These are phyloP conservation scores for Lepidostoma basale DNA, from an alignment of 1,140 invertebrate genomes.

Conservation along the genomic window DNA sequence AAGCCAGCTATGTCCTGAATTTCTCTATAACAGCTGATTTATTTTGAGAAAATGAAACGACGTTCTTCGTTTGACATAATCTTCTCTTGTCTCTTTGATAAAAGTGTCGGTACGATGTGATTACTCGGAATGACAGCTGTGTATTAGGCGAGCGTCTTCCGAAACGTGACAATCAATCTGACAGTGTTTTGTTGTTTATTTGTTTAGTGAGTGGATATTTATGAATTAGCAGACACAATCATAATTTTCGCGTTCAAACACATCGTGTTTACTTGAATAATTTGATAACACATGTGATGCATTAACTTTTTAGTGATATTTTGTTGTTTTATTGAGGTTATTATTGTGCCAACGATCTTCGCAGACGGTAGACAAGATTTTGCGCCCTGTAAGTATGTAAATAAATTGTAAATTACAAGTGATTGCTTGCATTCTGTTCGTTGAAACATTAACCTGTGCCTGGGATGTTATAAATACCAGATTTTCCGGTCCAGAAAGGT, in stretches of 20 bases:
- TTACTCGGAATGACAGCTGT: slow-evolving; percentile 11
- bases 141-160: background rate
- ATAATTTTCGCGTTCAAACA: background rate
- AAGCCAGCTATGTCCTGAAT: slow-evolving; percentile 11
- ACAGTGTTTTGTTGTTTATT: slow-evolving; percentile 29
- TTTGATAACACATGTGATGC: background rate
- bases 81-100: background rate
- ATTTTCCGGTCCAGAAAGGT: slow-evolving; percentile 21
- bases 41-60: background rate
- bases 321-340: slow-evolving; percentile 18
- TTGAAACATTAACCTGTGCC: background rate
- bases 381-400: slow-evolving; percentile 8
- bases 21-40: slow-evolving; percentile 14
- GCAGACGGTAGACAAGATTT: slow-evolving; percentile 9
- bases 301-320: slow-evolving; percentile 12
- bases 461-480: background rate
- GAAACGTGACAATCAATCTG: slow-evolving; percentile 19
- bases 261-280: background rate
- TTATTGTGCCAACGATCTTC: slow-evolving; percentile 5
- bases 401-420: slow-evolving; percentile 1
- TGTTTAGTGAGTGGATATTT: slow-evolving; percentile 5
- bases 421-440: background rate
- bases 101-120: background rate
- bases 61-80: background rate
- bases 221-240: background rate